Evolutionary conservation across 2,113 vertebrate species (phyloP), one percentile per base, ranked within the genome.

Genomic region (Bagarius yarrelli): DNA sequence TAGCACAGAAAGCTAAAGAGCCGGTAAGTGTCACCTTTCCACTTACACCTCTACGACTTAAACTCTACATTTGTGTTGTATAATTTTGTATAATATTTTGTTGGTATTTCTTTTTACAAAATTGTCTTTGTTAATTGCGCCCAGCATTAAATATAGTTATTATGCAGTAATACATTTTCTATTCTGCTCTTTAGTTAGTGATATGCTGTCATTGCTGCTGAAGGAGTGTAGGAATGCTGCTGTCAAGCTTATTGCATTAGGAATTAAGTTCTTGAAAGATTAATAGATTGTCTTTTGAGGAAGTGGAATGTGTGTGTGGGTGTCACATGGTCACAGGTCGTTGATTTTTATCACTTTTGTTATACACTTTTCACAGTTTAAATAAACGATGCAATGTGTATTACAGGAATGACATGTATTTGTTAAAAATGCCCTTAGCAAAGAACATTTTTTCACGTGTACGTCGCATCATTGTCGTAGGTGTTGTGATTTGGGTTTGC

Each of bases 1-100:
- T 99, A 88, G 95, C 97, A 70, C 96, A 98, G 93, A 95, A 95
- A 84, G 95, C 97, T 93, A 95, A 95, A 91, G 96, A 97, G 90
- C 93, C 95, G 95, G 97, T 98, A 91, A 94, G 96, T 86, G 69
- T 90, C 72, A 84, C 79, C 32, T 79, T 76, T 70, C 56, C 44
- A 47, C 79, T 36, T 69, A 86, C 64, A 78, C 44, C 25, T 61
- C 1, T 77, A 44, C 30, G 23, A 11, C 25, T 30, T 27, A 9
- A 12, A 34, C 27, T 55, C 4, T 69, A 47, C 6, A 30, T 70
- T 27, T 16, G 23, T 25, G 5, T 70, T 47, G 23, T 6, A 8
- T 25, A 69, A n/a, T 69, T 47, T 50, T 5, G 23, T 18, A 0
- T n/a, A 47, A 50, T 44, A 12, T 15, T 13, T 34, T 66, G 18